Conservation (phyloP, 2,113 vertebrate genomes). For the Thamnophis sirtalis region DNA sequence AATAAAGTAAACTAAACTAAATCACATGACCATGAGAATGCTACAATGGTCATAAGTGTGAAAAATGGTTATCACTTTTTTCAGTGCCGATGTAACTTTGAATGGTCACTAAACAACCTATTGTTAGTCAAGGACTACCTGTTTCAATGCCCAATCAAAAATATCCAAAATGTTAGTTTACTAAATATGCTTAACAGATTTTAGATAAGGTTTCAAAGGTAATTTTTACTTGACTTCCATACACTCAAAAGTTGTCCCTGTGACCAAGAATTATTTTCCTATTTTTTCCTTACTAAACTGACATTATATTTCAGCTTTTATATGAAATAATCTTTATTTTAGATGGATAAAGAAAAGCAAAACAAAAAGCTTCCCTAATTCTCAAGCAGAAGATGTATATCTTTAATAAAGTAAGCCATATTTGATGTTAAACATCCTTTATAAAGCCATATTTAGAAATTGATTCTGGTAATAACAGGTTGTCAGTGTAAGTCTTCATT, state of each 20-base stretch:
- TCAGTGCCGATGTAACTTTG: too few species aligned
- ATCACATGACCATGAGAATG: too few species aligned
- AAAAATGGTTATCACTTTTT: too few species aligned
- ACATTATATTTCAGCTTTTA: not conserved
- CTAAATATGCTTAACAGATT: not conserved
- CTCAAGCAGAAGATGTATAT: constrained; percentile 20
- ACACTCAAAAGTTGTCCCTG: not conserved
- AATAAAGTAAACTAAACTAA: too few species aligned
- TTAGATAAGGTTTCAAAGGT: not conserved
- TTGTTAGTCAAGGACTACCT: too few species aligned
- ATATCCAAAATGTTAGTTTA: not conserved
- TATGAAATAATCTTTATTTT: constrained; percentile 12
- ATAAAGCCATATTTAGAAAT: constrained; percentile 54
- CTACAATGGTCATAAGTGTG: too few species aligned
- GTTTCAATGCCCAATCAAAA: not conserved
- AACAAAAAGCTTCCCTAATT: constrained; percentile 8
- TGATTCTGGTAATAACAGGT: constrained; percentile 63
- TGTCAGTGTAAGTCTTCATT: constrained; percentile 51
- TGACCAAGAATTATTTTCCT: not conserved
- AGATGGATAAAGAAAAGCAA: constrained; percentile 1
- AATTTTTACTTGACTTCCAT: not conserved
- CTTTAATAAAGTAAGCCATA: constrained; percentile 44
- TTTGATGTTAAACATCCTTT: constrained; percentile 55
- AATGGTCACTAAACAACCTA: too few species aligned
- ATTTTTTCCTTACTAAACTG: not conserved